phyloP scores from a whole-genome alignment of 2,797 vertebrate species.

The Sebastes umbrosus region DNA sequence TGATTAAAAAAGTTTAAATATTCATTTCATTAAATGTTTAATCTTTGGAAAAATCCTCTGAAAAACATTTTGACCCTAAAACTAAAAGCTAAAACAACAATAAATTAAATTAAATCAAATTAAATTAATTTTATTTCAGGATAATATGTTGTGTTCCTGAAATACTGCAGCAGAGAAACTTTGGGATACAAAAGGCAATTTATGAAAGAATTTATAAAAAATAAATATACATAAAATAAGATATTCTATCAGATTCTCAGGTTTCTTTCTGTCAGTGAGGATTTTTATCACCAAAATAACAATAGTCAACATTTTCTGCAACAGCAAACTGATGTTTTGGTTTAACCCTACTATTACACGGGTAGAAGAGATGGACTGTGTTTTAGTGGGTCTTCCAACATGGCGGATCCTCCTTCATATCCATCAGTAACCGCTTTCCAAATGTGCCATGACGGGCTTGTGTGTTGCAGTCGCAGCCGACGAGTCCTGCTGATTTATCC shows the following conservation, averaged over 20 bases:
- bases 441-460: constrained; percentile 28
- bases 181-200: not conserved
- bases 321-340: not conserved
- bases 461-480: not conserved
- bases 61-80: not conserved
- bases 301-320: not conserved
- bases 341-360: not conserved
- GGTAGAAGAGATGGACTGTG: not conserved
- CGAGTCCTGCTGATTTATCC: constrained; percentile 9
- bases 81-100: not conserved
- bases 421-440: constrained; percentile 11
- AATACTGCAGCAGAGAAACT: not conserved
- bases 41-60: not conserved
- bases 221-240: not conserved
- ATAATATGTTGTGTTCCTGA: not conserved
- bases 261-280: not conserved
- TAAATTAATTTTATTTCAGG: no score
- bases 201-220: not conserved
- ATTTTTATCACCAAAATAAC: not conserved
- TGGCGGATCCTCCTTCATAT: constrained; percentile 26
- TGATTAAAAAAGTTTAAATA: not conserved
- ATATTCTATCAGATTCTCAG: not conserved
- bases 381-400: constrained; percentile 23
- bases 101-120: no score
- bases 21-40: not conserved